Base-by-base conservation (phyloP, 1,140 invertebrate genomes). In the Pseudomyrmex dendroicus region DNA sequence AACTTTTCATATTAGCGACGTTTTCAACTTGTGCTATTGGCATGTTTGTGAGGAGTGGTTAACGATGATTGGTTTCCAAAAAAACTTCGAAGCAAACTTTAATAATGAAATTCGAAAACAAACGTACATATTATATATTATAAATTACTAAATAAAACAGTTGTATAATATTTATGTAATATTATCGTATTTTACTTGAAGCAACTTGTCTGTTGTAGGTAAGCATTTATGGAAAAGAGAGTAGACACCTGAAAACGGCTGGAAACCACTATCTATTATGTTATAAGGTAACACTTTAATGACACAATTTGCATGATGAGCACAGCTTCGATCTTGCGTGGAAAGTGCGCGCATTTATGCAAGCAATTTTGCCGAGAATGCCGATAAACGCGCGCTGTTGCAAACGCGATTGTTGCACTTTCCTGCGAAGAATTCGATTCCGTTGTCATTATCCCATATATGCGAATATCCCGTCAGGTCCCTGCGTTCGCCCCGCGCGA, bases 391-490 rank as follows among this genome's bases (percentile, higher is more conserved):
- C 54, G 20, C 35, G 63, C 35, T 77, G 50, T 78, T 20, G 63
- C 63, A 68, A 78, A 17, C 25, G 2, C n/a, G 2, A 4, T 35
- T 15, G 13, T 13, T 57, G 52, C 17, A 66, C 50, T 67, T 68
- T 77, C 63, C 17, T 56, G 20, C 13, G 17, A 67, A 46, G 15
- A 56, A 68, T 77, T 50, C 10, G 13, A 17, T 17, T n/a, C 25
- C 62, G 56, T 77, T 77, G 52, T 68, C 63, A 56, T 77, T 68
- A 48, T 66, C 25, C 25, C 61, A 44, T 54, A 57, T 77, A 54
- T 13, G 20, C 44, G 54, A 78, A 57, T 68, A 68, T 78, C n/a
- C 52, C 44, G 20, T 57, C 2, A 3, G 48, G 35, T 12, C 17
- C 2, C 20, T 35, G 73, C 52, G 35, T 35, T 35, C 35, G 35